Evolutionary conservation across 2,888 invertebrate genomes (phyloP).

Genomic region (Lepidochitona cinerea): DNA sequence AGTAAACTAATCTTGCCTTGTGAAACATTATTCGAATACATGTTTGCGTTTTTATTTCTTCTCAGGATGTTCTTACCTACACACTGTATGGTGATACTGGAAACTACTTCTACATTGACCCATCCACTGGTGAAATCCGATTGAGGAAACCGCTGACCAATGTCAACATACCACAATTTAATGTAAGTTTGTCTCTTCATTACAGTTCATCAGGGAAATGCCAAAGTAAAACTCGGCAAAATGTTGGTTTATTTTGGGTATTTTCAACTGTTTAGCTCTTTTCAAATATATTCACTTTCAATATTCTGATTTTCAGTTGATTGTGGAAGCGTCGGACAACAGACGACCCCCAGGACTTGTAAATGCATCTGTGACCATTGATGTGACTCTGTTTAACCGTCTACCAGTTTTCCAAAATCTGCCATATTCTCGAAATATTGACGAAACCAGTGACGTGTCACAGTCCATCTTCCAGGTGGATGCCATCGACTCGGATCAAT

Average conservation of each 20-base stretch:
- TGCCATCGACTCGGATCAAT: slow-evolving; percentile 55
- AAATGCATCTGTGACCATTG: slow-evolving; percentile 40
- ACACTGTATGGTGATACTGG: slow-evolving; percentile 35
- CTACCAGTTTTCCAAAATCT: slow-evolving; percentile 38
- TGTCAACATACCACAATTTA: background rate
- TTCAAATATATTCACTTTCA: too few species aligned
- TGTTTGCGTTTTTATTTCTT: too few species aligned
- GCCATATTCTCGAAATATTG: slow-evolving; percentile 31
- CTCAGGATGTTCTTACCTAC: slow-evolving; percentile 20
- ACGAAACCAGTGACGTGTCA: slow-evolving; percentile 29
- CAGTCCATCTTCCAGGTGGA: slow-evolving; percentile 39
- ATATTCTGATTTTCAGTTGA: slow-evolving; percentile 48
- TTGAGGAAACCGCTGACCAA: background rate
- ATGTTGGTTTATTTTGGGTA: too few species aligned
- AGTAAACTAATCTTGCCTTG: too few species aligned
- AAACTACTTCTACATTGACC: slow-evolving; percentile 52
- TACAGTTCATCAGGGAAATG: too few species aligned
- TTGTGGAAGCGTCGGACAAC: slow-evolving; percentile 49
- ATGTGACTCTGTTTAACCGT: slow-evolving; percentile 34
- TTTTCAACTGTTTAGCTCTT: too few species aligned
- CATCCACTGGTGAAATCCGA: slow-evolving; percentile 32
- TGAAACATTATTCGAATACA: too few species aligned
- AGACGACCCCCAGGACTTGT: slow-evolving; percentile 40
- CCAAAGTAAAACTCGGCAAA: too few species aligned
- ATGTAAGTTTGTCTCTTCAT: too few species aligned